A percentile compares a stretch with the other conserved stretches of the same genome.
These are phyloP conservation scores for Seriola quinqueradiata DNA, from an alignment of 2,113 vertebrate genomes.

Conservation along the genomic window DNA sequence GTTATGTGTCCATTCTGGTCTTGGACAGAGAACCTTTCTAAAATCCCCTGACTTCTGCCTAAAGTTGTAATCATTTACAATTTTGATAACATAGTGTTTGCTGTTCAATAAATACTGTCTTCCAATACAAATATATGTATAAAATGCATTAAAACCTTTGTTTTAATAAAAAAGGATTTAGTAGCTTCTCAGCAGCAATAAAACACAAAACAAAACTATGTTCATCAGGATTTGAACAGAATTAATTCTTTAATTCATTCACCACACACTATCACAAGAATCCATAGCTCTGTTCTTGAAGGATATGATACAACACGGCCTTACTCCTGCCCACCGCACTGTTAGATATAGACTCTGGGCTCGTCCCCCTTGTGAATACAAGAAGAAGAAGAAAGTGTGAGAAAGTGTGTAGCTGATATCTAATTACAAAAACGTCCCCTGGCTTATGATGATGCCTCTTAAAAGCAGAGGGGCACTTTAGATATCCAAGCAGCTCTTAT, in stretches of 20 bases:
- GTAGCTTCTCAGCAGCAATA: neutral
- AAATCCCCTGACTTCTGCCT: neutral
- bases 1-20: neutral
- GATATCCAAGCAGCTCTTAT: neutral
- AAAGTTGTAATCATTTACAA: too few species aligned
- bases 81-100: too few species aligned
- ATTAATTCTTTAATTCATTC: neutral
- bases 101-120: too few species aligned
- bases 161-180: neutral
- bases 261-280: neutral
- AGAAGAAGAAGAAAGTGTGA: neutral
- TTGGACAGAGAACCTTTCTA: neutral
- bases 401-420: neutral
- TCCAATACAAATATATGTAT: too few species aligned
- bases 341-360: neutral
- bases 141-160: neutral
- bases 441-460: neutral
- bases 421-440: conserved; percentile 14
- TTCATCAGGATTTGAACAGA: neutral
- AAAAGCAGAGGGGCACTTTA: neutral
- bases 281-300: neutral
- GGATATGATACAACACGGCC: neutral
- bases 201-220: neutral
- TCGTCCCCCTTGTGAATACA: neutral
- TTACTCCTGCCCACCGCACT: neutral